Evolutionary conservation across 2,797 vertebrate species (phyloP).

Genomic region (Gobionotothen gibberifrons): DNA sequence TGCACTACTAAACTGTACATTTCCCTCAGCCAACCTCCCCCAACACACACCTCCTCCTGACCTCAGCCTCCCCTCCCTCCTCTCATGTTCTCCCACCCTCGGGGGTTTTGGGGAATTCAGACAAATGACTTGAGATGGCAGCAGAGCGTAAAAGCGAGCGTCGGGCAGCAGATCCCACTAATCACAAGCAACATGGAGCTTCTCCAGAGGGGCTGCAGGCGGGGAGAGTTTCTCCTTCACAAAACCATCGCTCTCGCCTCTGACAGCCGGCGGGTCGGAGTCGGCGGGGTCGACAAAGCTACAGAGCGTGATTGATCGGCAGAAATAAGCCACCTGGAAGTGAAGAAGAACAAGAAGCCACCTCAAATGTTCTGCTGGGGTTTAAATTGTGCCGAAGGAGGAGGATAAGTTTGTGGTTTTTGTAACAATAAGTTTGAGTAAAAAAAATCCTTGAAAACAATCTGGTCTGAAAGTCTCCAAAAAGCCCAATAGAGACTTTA

Average conservation of each 20-base stretch:
- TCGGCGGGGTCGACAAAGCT: constrained; percentile 66
- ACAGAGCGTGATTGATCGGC: constrained; percentile 48
- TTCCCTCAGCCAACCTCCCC: constrained; percentile 35
- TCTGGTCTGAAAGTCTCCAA: background rate
- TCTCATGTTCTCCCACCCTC: constrained; percentile 61
- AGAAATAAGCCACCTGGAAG: constrained; percentile 64
- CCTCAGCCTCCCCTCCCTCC: constrained; percentile 33
- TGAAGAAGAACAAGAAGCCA: background rate
- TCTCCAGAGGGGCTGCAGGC: constrained; percentile 15
- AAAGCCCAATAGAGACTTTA: background rate
- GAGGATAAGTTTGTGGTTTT: constrained; percentile 19
- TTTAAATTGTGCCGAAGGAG: constrained; percentile 2
- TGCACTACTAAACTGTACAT: constrained; percentile 43
- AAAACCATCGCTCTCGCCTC: constrained; percentile 50
- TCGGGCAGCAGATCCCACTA: constrained; percentile 66
- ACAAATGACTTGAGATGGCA: constrained; percentile 75
- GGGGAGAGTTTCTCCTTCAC: constrained; percentile 56
- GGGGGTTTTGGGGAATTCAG: constrained; percentile 71
- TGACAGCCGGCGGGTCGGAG: constrained; percentile 72
- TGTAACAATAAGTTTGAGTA: background rate
- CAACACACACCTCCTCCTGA: constrained; percentile 68
- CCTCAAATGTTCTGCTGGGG: constrained; percentile 3
- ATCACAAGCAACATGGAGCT: constrained; percentile 63
- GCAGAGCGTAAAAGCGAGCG: constrained; percentile 64
- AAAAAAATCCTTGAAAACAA: background rate